phyloP scores from a whole-genome alignment of 2,113 vertebrate genomes.

The Pseudois nayaur region DNA sequence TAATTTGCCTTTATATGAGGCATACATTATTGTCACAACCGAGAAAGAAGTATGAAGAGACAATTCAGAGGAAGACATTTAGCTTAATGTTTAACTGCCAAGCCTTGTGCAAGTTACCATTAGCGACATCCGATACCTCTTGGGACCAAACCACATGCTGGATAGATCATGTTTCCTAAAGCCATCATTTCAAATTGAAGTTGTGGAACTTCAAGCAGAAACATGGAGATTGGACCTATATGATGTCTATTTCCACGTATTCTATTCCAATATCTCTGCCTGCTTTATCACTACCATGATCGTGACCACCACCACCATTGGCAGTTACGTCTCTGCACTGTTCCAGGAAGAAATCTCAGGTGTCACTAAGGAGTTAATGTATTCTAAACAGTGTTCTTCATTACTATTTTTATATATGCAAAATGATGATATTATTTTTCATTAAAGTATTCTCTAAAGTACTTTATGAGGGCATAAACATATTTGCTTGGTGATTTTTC shows the following conservation, averaged over 20 bases:
- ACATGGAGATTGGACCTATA: background rate
- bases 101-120: background rate
- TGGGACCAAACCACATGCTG: background rate
- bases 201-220: background rate
- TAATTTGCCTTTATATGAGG: background rate
- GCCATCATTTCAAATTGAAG: background rate
- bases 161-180: background rate
- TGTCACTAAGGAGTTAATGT: background rate
- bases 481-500: background rate
- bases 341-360: background rate
- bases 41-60: background rate
- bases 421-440: background rate
- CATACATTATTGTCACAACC: background rate
- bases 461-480: background rate
- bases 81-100: background rate
- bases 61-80: background rate
- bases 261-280: background rate
- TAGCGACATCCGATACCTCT: background rate
- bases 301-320: background rate
- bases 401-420: background rate
- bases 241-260: background rate
- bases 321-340: fast-evolving
- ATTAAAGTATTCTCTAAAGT: background rate
- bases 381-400: background rate
- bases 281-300: background rate